Evolutionary conservation across 92 coral and sea anemone species (phyloP).

Genomic region (Bergia sp.): DNA sequence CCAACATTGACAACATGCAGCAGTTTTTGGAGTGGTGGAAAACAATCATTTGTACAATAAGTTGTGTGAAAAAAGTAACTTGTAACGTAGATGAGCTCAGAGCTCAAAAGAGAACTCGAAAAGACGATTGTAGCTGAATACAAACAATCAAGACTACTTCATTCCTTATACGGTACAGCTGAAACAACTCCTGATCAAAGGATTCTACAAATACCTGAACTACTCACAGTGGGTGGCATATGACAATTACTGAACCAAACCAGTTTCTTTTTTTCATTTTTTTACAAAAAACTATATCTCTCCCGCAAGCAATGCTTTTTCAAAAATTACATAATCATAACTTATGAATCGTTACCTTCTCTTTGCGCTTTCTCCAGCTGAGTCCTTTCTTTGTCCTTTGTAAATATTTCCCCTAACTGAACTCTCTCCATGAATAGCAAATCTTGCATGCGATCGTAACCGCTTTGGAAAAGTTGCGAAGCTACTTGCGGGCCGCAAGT

Average conservation of each 20-base stretch:
- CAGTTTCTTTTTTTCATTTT: not conserved
- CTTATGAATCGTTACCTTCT: slow-evolving; percentile 19
- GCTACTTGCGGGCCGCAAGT: slow-evolving; percentile 29
- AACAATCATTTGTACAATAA: not conserved
- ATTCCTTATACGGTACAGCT: not conserved
- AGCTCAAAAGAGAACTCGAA: not conserved
- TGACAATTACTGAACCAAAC: not conserved
- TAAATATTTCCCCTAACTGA: slow-evolving; percentile 8
- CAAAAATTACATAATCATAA: not conserved
- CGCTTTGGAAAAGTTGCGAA: slow-evolving; percentile 12
- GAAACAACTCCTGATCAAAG: not conserved
- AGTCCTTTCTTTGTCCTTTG: slow-evolving; percentile 7
- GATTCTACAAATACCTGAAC: not conserved
- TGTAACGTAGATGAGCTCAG: not conserved
- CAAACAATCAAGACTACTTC: not conserved
- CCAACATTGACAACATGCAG: not conserved
- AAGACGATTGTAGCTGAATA: not conserved
- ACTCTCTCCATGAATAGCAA: slow-evolving; percentile 18
- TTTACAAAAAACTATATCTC: not conserved
- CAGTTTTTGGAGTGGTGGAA: not conserved
- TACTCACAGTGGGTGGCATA: slow-evolving; percentile 9
- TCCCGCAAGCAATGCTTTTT: not conserved
- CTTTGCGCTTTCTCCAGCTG: slow-evolving; percentile 15
- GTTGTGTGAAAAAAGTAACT: not conserved
- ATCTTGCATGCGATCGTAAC: slow-evolving; percentile 39